Base-by-base conservation (phyloP, 37 sponge, comb jelly and placozoan genomes). In the Aplysina aerophoba region DNA sequence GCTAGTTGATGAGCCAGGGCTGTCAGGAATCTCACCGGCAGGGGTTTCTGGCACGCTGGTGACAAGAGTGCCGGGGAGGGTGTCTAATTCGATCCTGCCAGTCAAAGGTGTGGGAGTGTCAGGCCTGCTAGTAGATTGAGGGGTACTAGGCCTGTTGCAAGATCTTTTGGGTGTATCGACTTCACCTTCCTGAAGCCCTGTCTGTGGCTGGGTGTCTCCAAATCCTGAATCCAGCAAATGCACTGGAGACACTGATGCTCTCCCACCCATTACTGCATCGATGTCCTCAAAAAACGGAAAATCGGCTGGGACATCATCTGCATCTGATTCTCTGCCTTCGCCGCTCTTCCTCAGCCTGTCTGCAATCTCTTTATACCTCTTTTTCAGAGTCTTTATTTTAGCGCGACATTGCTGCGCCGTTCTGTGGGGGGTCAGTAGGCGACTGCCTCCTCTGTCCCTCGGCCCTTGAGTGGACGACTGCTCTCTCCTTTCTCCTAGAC, bases 341-440 rank as follows among this genome's bases (percentile, higher is more conserved):
- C 63, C 63, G 12, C 12, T 62, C 63, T 62, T 62, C 27, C 63
- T 3, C 63, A 62, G 63, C 27, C 63, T 62, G 63, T 62, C 63
- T 5, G 27, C 63, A 25, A 62, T 62, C 50, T 44, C 8, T 8
- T 44, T 44, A 44, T 44, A 44, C 8, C 50, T 44, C 3, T 44
- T 44, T 8, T 44, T 44, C 8, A 44, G 8, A 44, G 50, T 8
- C 50, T 44, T 44, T 44, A 44, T 44, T 8, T 44, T 62, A 6
- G 63, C 27, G 27, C 63, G 63, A 62, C 63, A 62, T 62, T 62
- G 63, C 63, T 62, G 63, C 25, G 27, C 12, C 12, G 4, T 62
- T 11, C 63, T 22, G 63, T n/a, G n/a, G n/a, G n/a, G n/a, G n/a
- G 50, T 44, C 50, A 44, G 50, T 44, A 44, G 8, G 50, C 8